A percentile compares a stretch with the other conserved stretches of the same genome.
Evolutionary conservation across 2,797 vertebrate genomes (phyloP).

Genomic region (Microctenopoma lineatum): DNA sequence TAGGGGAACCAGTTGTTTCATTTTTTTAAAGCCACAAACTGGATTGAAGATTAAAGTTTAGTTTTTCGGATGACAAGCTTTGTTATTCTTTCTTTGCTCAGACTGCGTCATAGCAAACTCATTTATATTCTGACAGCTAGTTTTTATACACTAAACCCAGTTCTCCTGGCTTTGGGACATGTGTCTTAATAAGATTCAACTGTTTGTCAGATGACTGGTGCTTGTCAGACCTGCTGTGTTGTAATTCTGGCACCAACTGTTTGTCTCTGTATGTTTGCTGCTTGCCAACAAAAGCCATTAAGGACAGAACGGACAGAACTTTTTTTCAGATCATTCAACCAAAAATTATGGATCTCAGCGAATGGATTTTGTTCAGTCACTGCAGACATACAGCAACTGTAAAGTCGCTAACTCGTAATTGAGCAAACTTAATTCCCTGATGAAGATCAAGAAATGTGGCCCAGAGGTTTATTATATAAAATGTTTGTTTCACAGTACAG

Average conservation of each 20-base stretch:
- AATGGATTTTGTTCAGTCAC: background rate
- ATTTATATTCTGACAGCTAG: slow-evolving; percentile 2
- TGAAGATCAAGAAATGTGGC: background rate
- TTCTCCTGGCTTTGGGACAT: slow-evolving; percentile 1
- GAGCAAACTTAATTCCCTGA: too few species aligned
- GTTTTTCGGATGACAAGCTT: slow-evolving; percentile 1
- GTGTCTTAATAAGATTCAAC: background rate
- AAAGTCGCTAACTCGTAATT: too few species aligned
- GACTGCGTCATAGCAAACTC: background rate
- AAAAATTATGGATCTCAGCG: too few species aligned
- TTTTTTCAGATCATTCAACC: background rate
- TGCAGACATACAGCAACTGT: too few species aligned
- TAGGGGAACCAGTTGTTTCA: slow-evolving; percentile 12
- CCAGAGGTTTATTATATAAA: too few species aligned
- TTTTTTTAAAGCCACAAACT: slow-evolving; percentile 19
- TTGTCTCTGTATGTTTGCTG: slow-evolving; percentile 13
- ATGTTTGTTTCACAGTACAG: background rate
- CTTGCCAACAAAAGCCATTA: background rate
- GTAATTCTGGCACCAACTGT: background rate
- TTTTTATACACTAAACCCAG: too few species aligned
- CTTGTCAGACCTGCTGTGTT: background rate
- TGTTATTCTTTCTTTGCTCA: background rate
- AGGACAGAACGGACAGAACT: background rate
- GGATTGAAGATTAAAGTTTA: background rate
- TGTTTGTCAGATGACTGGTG: too few species aligned